phyloP scores from a whole-genome alignment of 2,888 invertebrate genomes.

The Metalampra italica region DNA sequence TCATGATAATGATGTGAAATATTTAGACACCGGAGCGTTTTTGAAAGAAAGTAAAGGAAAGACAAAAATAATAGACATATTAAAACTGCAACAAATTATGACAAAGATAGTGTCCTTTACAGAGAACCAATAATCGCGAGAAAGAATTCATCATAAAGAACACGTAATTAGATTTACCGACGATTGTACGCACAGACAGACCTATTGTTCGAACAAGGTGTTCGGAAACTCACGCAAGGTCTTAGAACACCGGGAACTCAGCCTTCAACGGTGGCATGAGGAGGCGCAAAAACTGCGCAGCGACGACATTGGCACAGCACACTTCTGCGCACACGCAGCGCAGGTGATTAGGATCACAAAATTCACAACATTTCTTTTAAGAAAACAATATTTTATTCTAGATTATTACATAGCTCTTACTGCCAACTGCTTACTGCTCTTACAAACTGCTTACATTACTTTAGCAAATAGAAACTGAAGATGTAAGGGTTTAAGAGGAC shows the following conservation, averaged over 20 bases:
- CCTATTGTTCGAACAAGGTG: conserved; percentile 7
- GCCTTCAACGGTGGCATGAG: conserved; percentile 67
- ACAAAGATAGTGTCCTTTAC: not conserved
- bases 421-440: too few species aligned
- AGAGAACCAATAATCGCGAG: not conserved
- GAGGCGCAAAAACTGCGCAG: conserved; percentile 40
- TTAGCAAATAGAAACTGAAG: too few species aligned
- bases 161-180: not conserved
- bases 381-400: too few species aligned
- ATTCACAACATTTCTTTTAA: too few species aligned
- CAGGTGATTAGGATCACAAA: conserved; percentile 40
- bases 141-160: not conserved
- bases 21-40: too few species aligned
- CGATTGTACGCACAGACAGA: not conserved
- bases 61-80: not conserved
- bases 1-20: too few species aligned
- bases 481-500: too few species aligned
- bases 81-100: not conserved
- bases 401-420: too few species aligned
- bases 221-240: conserved; percentile 56
- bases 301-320: conserved; percentile 68
- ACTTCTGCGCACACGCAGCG: conserved; percentile 69
- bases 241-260: conserved; percentile 52
- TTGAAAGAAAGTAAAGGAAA: too few species aligned
- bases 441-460: too few species aligned